Percentiles rank a stretch among this genome's conserved stretches.
These are phyloP conservation scores for Halisarca cf. caerulea DNA, from an alignment of 37 sponge, comb jelly and placozoan genomes.

Conservation along the genomic window DNA sequence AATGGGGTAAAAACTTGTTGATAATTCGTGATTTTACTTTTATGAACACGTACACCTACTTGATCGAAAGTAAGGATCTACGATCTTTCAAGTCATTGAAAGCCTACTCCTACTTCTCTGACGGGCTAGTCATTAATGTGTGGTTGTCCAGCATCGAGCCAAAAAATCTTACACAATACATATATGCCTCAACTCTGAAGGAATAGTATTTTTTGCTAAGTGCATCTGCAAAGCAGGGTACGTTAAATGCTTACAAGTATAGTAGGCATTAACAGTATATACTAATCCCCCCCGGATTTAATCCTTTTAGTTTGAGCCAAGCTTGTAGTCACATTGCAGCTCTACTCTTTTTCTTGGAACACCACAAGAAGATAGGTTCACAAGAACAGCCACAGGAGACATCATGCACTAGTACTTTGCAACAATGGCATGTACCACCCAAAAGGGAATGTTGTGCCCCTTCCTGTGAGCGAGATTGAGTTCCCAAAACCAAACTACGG, in stretches of 20 bases:
- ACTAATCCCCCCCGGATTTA: background rate
- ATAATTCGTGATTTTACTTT: background rate
- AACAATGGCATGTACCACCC: slow-evolving; percentile 23
- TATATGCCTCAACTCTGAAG: background rate
- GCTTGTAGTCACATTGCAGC: slow-evolving; percentile 20
- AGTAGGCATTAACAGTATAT: background rate
- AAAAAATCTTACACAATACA: background rate
- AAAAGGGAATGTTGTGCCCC: background rate
- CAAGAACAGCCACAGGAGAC: background rate
- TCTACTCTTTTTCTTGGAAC: background rate
- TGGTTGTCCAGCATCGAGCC: background rate
- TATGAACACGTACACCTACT: background rate
- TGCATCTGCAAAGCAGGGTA: slow-evolving; percentile 23
- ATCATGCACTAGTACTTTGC: background rate
- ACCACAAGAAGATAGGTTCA: background rate
- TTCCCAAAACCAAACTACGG: background rate
- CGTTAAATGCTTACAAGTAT: background rate
- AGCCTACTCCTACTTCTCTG: background rate
- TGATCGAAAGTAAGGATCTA: slow-evolving; percentile 3
- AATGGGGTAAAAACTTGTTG: background rate
- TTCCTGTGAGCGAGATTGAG: background rate
- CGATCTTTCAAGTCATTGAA: slow-evolving; percentile 4
- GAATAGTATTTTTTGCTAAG: slow-evolving; percentile 4
- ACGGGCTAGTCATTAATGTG: background rate
- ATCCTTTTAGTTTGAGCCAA: background rate